phyloP scores from a whole-genome alignment of 2,888 invertebrate species.

The Copidosoma aretas region DNA sequence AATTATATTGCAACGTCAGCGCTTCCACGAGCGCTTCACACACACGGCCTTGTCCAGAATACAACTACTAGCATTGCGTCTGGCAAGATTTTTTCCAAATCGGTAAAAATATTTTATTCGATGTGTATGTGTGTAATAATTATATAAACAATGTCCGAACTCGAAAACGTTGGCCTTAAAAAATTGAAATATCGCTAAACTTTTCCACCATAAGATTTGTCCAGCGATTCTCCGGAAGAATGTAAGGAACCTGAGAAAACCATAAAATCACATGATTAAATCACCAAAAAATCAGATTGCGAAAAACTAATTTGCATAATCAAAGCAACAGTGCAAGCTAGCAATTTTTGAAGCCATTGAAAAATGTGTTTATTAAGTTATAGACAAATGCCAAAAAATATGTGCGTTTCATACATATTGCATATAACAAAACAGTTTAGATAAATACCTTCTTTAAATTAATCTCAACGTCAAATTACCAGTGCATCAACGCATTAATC shows the following conservation, averaged over 20 bases:
- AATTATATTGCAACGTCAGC: neutral
- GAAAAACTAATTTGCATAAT: too few relatives aligned
- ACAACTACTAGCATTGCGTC: neutral
- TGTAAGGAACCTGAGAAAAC: conserved; percentile 58
- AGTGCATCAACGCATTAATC: too few relatives aligned
- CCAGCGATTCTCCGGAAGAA: conserved; percentile 60
- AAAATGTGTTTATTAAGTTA: too few relatives aligned
- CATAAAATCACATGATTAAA: neutral
- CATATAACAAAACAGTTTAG: too few relatives aligned
- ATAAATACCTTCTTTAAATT: too few relatives aligned
- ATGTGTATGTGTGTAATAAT: neutral
- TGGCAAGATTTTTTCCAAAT: neutral
- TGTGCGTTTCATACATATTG: too few relatives aligned
- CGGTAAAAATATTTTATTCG: neutral
- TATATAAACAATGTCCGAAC: neutral
- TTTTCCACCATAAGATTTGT: conserved; percentile 58
- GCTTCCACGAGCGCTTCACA: neutral
- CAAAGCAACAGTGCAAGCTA: neutral
- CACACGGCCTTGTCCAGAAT: neutral
- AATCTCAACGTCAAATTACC: too few relatives aligned
- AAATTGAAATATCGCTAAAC: conserved; percentile 50
- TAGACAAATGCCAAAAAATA: too few relatives aligned
- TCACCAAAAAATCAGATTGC: neutral
- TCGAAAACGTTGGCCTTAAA: conserved; percentile 6
- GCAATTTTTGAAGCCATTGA: too few relatives aligned